Base-by-base conservation (phyloP, 2,113 vertebrate genomes). In the Microcebus ravelobensis region DNA sequence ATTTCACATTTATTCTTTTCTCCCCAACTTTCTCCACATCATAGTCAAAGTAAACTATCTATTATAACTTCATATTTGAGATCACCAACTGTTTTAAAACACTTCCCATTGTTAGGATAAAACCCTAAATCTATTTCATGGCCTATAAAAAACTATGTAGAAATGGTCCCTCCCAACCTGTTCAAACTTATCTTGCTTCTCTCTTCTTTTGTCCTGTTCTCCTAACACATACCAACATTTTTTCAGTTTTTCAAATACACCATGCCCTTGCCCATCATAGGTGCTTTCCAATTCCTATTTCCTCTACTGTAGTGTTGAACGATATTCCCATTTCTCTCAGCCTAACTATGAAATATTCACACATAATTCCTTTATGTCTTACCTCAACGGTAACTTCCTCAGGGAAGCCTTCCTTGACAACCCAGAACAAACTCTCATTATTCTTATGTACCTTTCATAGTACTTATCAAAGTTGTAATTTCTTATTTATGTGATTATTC, bases 401-500 rank as follows among this genome's bases (percentile, higher is more conserved):
- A 83, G 36, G 29, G 36, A 93, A 96, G 70, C n/a, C n/a, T 83
- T 77, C 14, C 6, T 59, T 83, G 31, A 67, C 74, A 3, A 25
- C 29, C 23, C 8, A 86, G 36, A 82, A 82, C 8, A 63, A 39
- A 45, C 4, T 67, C 83, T 67, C 45, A 76, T 71, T 50, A 65
- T 21, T 63, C 71, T 59, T 48, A 86, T 23, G 27, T 67, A 76
- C 14, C 39, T 79, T 87, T 91, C 59, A 57, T 8, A 61, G 59
- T 61, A 61, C 18, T 45, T 18, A 81, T 48, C 61, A 52, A 90
- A 73, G 73, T 52, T 92, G 25, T 39, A 73, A 84, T 84, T 87
- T 96, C 71, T 90, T 48, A 87, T 45, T 84, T 87, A 45, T 13
- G 27, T 25, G 15, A 94, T 50, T 91, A 84, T 79, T 94, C 55